These are phyloP conservation scores for Hirtodrosophila histrioides DNA, from an alignment of 2,888 invertebrate species.

Conservation along the genomic window DNA sequence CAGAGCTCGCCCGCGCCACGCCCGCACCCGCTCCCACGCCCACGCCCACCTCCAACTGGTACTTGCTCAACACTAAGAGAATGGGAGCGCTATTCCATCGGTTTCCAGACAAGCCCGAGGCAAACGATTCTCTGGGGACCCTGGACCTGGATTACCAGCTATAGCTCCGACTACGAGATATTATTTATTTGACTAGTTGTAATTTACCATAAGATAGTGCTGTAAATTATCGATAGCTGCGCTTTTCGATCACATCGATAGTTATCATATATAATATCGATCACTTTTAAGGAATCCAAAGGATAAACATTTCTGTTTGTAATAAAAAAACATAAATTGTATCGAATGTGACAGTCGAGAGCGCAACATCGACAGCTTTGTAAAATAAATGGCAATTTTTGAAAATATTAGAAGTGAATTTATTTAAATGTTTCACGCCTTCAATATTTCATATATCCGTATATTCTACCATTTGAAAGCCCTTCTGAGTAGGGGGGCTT, in stretches of 20 bases:
- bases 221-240: too few relatives aligned
- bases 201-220: slow-evolving; percentile 17
- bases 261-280: too few relatives aligned
- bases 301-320: too few relatives aligned
- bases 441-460: too few relatives aligned
- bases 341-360: too few relatives aligned
- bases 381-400: too few relatives aligned
- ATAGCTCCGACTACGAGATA: background rate
- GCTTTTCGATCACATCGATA: too few relatives aligned
- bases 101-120: slow-evolving; percentile 79
- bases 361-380: too few relatives aligned
- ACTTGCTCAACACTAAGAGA: slow-evolving; percentile 73
- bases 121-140: slow-evolving; percentile 21
- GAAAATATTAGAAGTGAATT: too few relatives aligned
- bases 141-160: slow-evolving; percentile 33
- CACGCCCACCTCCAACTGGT: slow-evolving; percentile 69
- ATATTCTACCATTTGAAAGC: background rate
- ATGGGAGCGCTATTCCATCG: slow-evolving; percentile 69
- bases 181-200: slow-evolving; percentile 57
- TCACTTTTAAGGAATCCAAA: too few relatives aligned
- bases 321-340: too few relatives aligned
- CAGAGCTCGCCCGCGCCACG: slow-evolving; percentile 44
- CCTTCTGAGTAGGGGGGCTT: slow-evolving; percentile 8
- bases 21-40: slow-evolving; percentile 58
- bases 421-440: too few relatives aligned